Percentiles rank a stretch among this genome's conserved stretches.
Conservation (phyloP, 2,113 vertebrate species). For the Leucosticte australis region DNA sequence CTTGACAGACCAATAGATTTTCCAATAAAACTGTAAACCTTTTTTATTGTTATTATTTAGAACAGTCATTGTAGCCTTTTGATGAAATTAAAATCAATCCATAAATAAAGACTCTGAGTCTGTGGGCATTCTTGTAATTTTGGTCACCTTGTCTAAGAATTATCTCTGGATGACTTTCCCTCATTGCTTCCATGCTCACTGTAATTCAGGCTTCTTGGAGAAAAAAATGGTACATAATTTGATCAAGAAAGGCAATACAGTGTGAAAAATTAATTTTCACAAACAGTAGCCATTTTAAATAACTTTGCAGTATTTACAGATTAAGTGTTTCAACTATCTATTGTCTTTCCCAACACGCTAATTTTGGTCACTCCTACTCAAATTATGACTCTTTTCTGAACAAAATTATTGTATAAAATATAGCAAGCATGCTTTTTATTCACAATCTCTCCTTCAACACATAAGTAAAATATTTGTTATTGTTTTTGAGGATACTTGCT, state of each 20-base stretch:
- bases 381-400: not conserved
- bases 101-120: not conserved
- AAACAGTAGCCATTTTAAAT: not conserved
- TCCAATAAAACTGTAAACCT: conserved; percentile 10
- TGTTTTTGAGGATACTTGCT: not conserved
- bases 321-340: not conserved
- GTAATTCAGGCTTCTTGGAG: not conserved
- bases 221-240: not conserved
- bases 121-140: not conserved
- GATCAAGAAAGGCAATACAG: not conserved
- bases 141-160: conserved; percentile 11
- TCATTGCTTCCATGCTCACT: not conserved
- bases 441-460: not conserved
- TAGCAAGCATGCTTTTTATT: not conserved
- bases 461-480: not conserved
- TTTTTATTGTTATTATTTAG: conserved; percentile 35
- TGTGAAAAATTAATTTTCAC: not conserved
- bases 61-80: not conserved
- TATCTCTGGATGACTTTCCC: not conserved
- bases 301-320: not conserved
- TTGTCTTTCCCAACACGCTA: not conserved
- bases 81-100: conserved; percentile 26
- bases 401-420: not conserved
- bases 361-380: not conserved
- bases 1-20: conserved; percentile 52